Evolutionary conservation across 37 sponge, comb jelly and placozoan genomes (phyloP), one percentile per base, ranked within the genome.

Genomic region (Ephydatia muelleri): DNA sequence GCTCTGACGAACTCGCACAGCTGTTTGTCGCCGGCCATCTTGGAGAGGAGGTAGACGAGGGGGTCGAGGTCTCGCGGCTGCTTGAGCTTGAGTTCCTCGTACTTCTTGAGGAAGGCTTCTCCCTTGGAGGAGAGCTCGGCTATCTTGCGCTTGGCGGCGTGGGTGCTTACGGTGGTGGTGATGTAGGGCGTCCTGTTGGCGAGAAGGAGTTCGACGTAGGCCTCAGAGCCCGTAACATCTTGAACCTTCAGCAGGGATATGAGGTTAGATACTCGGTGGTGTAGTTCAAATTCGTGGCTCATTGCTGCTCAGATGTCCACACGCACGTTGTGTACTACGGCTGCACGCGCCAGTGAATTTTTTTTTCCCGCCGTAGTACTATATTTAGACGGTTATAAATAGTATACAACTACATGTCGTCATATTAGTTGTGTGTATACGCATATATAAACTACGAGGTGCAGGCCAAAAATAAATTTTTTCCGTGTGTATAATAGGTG

Each of bases 121-220:
- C 88, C 90, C 3, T 79, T 43, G 13, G 91, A 71, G 11, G 91
- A 90, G 70, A 85, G 87, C 65, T 85, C 85, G 11, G 93, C 85
- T 35, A 95, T 84, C 65, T 89, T 93, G 5, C 91, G 39, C 79
- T 90, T 90, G 32, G 96, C 88, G 26, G 79, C 71, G 77, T 92
- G 89, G 21, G 91, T 72, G 73, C 93, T 92, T 39, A 91, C 93
- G 80, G 92, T 93, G 26, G 96, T 90, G 21, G 93, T 90, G 67
- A 93, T 75, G 72, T 95, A 93, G 4, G 91, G 96, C 9, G 89
- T 90, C 69, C 91, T 76, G 37, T 89, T 87, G 67, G 72, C 85
- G 37, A 83, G 73, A 38, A 95, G 73, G 0, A 93, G 65, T 38
- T 95, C 96, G 3, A 82, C 91, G 31, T 82, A 88, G 0, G 81